A percentile compares a stretch with the other conserved stretches of the same genome.
These are phyloP conservation scores for Heliconius charithonia DNA, from an alignment of 2,888 invertebrate genomes.

Conservation along the genomic window DNA sequence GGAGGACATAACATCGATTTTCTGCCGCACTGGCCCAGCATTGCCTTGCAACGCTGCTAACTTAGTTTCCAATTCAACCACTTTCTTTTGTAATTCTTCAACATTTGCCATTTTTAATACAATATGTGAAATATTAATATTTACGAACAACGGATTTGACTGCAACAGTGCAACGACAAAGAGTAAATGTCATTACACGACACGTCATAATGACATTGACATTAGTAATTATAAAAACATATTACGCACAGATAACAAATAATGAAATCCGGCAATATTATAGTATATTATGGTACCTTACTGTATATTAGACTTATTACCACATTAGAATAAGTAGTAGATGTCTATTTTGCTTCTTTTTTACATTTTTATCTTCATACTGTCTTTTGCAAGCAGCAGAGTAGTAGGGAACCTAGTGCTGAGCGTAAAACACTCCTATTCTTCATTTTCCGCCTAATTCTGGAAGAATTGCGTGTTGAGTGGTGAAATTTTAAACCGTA, in stretches of 20 bases:
- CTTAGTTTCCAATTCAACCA: slow-evolving; percentile 86
- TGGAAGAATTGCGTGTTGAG: too few species aligned
- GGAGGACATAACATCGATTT: slow-evolving; percentile 95
- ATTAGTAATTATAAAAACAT: not conserved
- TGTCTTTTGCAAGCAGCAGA: too few species aligned
- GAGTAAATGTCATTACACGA: slow-evolving; percentile 33
- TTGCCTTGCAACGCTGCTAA: slow-evolving; percentile 78
- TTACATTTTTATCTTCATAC: too few species aligned
- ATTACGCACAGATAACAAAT: not conserved
- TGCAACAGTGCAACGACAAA: slow-evolving; percentile 16
- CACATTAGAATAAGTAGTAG: too few species aligned
- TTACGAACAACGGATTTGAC: slow-evolving; percentile 24
- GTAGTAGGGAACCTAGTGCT: too few species aligned
- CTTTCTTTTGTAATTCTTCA: slow-evolving; percentile 84
- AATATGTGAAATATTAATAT: slow-evolving; percentile 50
- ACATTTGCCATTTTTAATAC: slow-evolving; percentile 82
- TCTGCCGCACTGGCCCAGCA: slow-evolving; percentile 83
- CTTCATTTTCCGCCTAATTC: too few species aligned
- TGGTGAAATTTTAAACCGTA: too few species aligned
- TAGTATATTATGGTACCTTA: not conserved
- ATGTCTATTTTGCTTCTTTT: too few species aligned
- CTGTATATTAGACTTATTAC: too few species aligned
- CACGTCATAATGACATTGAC: slow-evolving; percentile 31
- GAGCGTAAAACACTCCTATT: too few species aligned
- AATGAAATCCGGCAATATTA: not conserved